A percentile compares a stretch with the other conserved stretches of the same genome.
These are phyloP conservation scores for Xylota sylvarum DNA, from an alignment of 2,888 invertebrate genomes.

Conservation along the genomic window DNA sequence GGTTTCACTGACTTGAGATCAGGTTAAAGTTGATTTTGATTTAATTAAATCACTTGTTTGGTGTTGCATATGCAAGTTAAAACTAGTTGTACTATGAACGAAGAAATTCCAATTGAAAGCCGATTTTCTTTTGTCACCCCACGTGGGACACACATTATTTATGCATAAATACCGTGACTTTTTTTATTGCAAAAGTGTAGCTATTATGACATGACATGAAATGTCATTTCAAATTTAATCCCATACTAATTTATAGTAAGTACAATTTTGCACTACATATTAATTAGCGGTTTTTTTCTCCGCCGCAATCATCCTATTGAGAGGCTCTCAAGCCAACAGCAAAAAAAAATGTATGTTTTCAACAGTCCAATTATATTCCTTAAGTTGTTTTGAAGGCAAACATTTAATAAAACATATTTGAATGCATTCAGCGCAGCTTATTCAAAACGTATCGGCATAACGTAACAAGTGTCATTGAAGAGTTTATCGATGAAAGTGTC, in stretches of 20 bases:
- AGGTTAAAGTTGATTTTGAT: too few relatives aligned
- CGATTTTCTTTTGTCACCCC: too few relatives aligned
- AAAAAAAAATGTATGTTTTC: not conserved
- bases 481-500: constrained; percentile 14
- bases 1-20: too few relatives aligned
- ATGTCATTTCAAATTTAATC: constrained; percentile 24
- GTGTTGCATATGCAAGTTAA: too few relatives aligned
- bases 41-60: too few relatives aligned
- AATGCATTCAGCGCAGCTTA: not conserved
- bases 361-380: constrained; percentile 26
- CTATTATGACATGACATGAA: too few relatives aligned
- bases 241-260: not conserved
- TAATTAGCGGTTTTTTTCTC: not conserved
- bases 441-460: constrained; percentile 26
- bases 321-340: not conserved
- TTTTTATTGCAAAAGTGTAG: not conserved
- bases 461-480: constrained; percentile 39
- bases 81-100: too few relatives aligned
- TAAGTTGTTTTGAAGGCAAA: constrained; percentile 28
- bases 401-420: constrained; percentile 19
- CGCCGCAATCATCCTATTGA: not conserved
- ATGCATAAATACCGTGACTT: not conserved
- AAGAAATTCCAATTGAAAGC: too few relatives aligned
- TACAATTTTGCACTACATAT: constrained; percentile 1
- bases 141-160: too few relatives aligned